Base-by-base conservation (phyloP, 2,113 vertebrate genomes). In the Mobula hypostoma region DNA sequence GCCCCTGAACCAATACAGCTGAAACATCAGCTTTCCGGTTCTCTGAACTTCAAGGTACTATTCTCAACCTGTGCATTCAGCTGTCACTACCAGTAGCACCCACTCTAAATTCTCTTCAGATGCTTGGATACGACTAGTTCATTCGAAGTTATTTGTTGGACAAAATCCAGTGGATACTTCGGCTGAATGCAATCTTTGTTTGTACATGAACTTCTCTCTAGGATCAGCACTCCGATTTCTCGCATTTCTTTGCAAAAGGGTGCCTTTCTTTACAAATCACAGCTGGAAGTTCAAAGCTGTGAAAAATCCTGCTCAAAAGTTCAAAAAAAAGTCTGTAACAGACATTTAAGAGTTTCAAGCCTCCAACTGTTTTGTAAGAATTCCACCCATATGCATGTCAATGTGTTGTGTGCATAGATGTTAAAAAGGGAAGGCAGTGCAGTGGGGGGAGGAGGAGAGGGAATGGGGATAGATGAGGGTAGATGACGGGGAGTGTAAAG, bases 131-230 rank as follows among this genome's bases (percentile, higher is more conserved):
- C 68, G 48, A 93, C 68, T 68, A 48, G 70, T 74, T 93, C 11
- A 74, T 32, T 93, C 21, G 68, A 74, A 93, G 90, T 48, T 93
- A 93, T 93, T 70, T 48, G 90, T 93, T 74, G 68, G 90, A 40
- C 8, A 48, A 93, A 74, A 93, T 74, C 72, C 90, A 93, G 48
- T 56, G 68, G 68, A 36, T 14, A 40, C 19, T 68, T 92, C 36
- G 72, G 36, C 24, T 93, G 90, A 93, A 93, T 93, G 36, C 14
- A 8, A 12, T 36, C 70, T 93, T 93, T 74, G 66, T 92, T 40
- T 68, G 90, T 48, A 24, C 32, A 70, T 36, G 66, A 72, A 74
- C 36, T n/a, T 93, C 88, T n/a, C 27, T 92, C 90, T 6, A 32
- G 40, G 66, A 92, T 72, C 87, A 68, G 58, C 17, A 66, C 32